phyloP scores from a whole-genome alignment of 2,113 vertebrate species.

The Orthonyx spaldingii region DNA sequence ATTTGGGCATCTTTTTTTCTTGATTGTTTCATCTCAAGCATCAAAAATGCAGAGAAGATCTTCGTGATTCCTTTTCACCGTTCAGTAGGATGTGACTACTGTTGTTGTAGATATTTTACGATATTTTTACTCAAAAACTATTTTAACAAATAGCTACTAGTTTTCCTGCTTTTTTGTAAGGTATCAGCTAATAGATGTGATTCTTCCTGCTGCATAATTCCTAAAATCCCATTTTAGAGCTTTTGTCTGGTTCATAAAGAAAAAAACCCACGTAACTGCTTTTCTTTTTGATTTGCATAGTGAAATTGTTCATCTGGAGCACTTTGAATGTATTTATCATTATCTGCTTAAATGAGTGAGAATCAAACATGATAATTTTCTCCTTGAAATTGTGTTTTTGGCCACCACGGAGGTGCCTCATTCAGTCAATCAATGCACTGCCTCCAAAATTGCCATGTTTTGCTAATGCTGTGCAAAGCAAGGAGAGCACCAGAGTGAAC shows the following conservation, averaged over 20 bases:
- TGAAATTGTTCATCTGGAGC: neutral
- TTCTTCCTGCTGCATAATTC: neutral
- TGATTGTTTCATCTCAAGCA: neutral
- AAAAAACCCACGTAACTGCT: accelerated
- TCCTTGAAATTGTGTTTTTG: neutral
- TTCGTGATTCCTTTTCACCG: neutral
- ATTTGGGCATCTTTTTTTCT: neutral
- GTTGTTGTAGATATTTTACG: neutral
- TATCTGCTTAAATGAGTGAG: neutral
- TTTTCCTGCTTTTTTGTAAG: neutral
- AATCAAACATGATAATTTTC: neutral
- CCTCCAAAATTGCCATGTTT: neutral
- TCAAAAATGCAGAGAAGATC: neutral
- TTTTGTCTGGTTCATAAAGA: neutral
- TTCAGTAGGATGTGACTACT: neutral
- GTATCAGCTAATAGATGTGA: neutral
- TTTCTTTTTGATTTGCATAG: neutral
- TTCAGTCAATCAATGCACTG: neutral
- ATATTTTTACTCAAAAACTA: neutral
- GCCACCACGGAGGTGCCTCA: neutral
- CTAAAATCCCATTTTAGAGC: neutral
- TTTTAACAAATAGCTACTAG: neutral
- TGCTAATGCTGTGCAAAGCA: neutral
- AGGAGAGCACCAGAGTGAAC: neutral
- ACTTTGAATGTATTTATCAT: neutral